These are phyloP conservation scores for Sinella curviseta DNA, from an alignment of 1,140 invertebrate species.

Conservation along the genomic window DNA sequence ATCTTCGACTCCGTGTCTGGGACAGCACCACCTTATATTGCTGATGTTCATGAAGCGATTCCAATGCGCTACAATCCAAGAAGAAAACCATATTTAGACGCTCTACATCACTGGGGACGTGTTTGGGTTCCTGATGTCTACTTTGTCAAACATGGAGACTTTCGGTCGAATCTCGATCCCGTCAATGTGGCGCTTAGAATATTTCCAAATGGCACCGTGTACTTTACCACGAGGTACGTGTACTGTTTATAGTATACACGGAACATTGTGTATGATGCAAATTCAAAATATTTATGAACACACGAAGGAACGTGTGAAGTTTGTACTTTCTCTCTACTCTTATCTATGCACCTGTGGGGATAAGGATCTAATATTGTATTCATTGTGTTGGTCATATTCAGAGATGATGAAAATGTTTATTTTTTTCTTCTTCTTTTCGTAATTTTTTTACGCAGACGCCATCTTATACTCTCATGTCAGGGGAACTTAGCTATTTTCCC, in stretches of 20 bases:
- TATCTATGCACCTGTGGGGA: no score
- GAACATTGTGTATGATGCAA: neutral
- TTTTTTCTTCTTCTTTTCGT: no score
- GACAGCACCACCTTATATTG: constrained; percentile 8
- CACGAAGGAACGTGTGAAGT: neutral
- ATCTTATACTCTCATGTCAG: constrained; percentile 87
- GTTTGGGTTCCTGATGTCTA: constrained; percentile 92
- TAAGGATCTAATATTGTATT: no score
- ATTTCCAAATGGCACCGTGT: constrained; percentile 86
- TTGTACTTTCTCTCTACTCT: no score
- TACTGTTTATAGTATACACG: neutral
- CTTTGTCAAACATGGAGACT: constrained; percentile 93
- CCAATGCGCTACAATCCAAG: constrained; percentile 51
- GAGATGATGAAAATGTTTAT: no score
- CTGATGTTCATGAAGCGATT: constrained; percentile 36
- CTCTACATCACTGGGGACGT: constrained; percentile 83
- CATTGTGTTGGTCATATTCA: no score
- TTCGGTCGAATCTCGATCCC: constrained; percentile 86
- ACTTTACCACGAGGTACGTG: constrained; percentile 75
- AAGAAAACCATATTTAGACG: constrained; percentile 81
- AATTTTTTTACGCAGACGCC: constrained; percentile 64
- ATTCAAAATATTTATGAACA: neutral
- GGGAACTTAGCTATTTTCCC: constrained; percentile 91
- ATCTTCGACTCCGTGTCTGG: constrained; percentile 62
- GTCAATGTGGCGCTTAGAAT: constrained; percentile 87